phyloP scores from a whole-genome alignment of 1,140 invertebrate genomes.

The Drosophila ohnishii region DNA sequence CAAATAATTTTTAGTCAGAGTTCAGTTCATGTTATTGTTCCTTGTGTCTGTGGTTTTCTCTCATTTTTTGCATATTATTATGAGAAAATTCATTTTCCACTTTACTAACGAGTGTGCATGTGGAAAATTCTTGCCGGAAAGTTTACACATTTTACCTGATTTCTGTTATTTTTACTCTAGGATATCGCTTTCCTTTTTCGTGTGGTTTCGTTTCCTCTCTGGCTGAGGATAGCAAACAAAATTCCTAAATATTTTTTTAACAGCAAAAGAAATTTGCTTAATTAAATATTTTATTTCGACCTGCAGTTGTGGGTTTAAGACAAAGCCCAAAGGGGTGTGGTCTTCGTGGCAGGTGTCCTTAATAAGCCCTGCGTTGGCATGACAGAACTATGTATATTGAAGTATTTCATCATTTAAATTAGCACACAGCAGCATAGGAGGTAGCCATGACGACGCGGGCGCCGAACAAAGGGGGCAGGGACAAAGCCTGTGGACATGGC shows the following conservation, averaged over 20 bases:
- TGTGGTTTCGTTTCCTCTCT: slow-evolving; percentile 43
- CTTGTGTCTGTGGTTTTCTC: slow-evolving; percentile 19
- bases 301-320: slow-evolving; percentile 20
- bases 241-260: slow-evolving; percentile 54
- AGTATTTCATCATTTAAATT: slow-evolving; percentile 75
- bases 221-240: slow-evolving; percentile 28
- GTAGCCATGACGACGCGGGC: slow-evolving; percentile 54
- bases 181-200: slow-evolving; percentile 42
- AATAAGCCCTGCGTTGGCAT: slow-evolving; percentile 55
- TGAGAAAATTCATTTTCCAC: slow-evolving; percentile 13
- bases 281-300: slow-evolving; percentile 71
- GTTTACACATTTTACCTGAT: slow-evolving; percentile 56
- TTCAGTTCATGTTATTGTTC: slow-evolving; percentile 3
- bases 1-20: too few relatives aligned
- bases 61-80: slow-evolving; percentile 34
- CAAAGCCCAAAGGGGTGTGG: slow-evolving; percentile 7
- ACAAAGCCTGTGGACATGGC: slow-evolving; percentile 43
- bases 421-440: slow-evolving; percentile 44
- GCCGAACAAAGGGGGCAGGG: slow-evolving; percentile 28
- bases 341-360: slow-evolving; percentile 27
- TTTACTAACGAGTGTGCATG: slow-evolving; percentile 23
- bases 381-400: slow-evolving; percentile 37
- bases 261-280: slow-evolving; percentile 73
- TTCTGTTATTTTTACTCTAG: slow-evolving; percentile 37
- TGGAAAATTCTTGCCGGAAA: slow-evolving; percentile 58